Percentiles rank a stretch among this genome's conserved stretches.
Conservation (phyloP, 2,113 vertebrate genomes). For the Peucedramus taeniatus region DNA sequence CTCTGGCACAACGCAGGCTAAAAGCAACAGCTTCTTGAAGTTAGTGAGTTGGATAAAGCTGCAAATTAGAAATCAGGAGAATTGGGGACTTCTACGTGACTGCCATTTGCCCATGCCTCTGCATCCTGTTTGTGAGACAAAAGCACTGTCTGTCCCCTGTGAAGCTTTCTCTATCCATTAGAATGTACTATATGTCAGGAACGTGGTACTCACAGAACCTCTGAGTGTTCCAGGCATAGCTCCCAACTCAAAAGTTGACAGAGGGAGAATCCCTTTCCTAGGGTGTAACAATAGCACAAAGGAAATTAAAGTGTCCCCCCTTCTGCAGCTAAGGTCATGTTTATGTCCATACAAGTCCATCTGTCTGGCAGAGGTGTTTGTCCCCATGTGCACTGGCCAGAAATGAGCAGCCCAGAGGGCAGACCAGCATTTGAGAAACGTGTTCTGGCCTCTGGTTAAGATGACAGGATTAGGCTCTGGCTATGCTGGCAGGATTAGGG, state of each 20-base stretch:
- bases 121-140: not conserved
- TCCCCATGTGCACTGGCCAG: not conserved
- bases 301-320: not conserved
- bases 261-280: not conserved
- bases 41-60: not conserved
- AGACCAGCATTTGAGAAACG: not conserved
- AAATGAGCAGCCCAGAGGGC: rapidly evolving
- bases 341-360: rapidly evolving
- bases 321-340: not conserved
- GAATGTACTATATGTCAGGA: not conserved
- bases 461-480: no score
- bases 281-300: not conserved
- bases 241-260: not conserved
- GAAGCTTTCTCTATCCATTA: not conserved
- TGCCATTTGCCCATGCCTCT: not conserved
- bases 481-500: not conserved
- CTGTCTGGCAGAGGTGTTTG: not conserved
- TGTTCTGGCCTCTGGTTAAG: not conserved
- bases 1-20: not conserved
- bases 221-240: not conserved
- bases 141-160: not conserved
- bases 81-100: rapidly evolving
- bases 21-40: not conserved
- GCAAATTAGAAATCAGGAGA: not conserved
- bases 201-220: rapidly evolving